Evolutionary conservation across 2,888 invertebrate genomes (phyloP).

Genomic region (Crossocerus cetratus): DNA sequence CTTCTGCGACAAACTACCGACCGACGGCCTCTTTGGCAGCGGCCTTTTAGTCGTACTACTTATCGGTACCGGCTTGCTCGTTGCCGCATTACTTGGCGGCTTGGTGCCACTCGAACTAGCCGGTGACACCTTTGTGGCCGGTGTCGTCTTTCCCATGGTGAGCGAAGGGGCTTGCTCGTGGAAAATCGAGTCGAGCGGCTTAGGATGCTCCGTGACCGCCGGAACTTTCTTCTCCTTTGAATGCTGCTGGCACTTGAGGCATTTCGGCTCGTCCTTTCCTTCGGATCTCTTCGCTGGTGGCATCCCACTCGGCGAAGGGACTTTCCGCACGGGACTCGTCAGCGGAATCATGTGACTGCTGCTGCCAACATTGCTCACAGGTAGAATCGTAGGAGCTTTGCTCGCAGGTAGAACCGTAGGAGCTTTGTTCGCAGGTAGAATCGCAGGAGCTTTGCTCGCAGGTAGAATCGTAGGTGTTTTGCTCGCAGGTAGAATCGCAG

Average conservation of each 20-base stretch:
- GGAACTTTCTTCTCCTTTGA: background rate
- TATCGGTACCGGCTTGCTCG: background rate
- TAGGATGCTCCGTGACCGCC: background rate
- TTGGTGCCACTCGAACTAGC: background rate
- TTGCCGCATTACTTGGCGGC: background rate
- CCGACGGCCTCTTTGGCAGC: background rate
- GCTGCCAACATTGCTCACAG: no score
- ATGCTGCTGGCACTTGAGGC: background rate
- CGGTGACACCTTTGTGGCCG: background rate
- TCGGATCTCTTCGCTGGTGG: background rate
- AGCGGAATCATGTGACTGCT: no score
- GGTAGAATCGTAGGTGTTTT: no score
- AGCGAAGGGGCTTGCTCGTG: no score
- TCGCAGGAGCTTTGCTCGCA: no score
- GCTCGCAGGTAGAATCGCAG: no score
- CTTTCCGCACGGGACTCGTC: no score
- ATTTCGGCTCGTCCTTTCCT: background rate
- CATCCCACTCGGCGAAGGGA: background rate
- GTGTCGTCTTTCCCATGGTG: background rate
- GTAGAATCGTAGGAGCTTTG: no score
- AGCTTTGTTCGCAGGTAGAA: no score
- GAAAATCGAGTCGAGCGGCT: no score
- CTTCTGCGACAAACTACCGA: no score
- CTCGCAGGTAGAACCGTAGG: no score
- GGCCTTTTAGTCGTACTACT: conserved; percentile 4